Conservation (phyloP, 2,113 vertebrate genomes). For the Odocoileus virginianus region DNA sequence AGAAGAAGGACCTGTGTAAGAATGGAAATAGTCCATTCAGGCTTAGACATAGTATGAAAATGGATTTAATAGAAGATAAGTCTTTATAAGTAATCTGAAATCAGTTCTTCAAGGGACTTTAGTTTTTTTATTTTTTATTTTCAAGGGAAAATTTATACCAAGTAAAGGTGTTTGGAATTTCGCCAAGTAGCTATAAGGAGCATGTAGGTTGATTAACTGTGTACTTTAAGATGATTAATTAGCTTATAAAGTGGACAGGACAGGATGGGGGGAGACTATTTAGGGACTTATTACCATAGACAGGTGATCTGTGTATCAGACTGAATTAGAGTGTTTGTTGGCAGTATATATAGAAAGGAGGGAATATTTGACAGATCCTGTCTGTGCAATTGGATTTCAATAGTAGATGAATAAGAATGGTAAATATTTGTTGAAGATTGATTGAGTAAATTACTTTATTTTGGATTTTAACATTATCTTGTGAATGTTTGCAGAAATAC, state of each 20-base stretch:
- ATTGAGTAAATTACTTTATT: conserved; percentile 36
- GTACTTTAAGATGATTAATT: conserved; percentile 56
- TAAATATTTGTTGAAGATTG: neutral
- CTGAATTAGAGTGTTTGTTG: neutral
- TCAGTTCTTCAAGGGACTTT: neutral
- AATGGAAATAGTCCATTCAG: neutral
- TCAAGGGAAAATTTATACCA: neutral
- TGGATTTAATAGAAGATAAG: neutral
- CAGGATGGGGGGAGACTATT: neutral
- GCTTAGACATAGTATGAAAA: neutral
- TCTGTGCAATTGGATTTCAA: neutral
- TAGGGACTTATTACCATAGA: conserved; percentile 35
- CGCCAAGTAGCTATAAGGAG: conserved; percentile 12
- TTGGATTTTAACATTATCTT: neutral
- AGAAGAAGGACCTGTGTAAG: neutral
- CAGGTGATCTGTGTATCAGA: neutral
- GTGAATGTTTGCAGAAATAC: neutral
- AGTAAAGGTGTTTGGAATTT: conserved; percentile 52
- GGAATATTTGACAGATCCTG: neutral
- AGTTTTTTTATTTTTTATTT: neutral
- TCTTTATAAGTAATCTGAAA: neutral
- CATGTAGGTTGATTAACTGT: conserved; percentile 48
- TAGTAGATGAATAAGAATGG: neutral
- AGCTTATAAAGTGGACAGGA: conserved; percentile 39
- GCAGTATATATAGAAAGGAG: neutral